These are phyloP conservation scores for Syrrhaptes paradoxus DNA, from an alignment of 2,113 vertebrate species.

Conservation along the genomic window DNA sequence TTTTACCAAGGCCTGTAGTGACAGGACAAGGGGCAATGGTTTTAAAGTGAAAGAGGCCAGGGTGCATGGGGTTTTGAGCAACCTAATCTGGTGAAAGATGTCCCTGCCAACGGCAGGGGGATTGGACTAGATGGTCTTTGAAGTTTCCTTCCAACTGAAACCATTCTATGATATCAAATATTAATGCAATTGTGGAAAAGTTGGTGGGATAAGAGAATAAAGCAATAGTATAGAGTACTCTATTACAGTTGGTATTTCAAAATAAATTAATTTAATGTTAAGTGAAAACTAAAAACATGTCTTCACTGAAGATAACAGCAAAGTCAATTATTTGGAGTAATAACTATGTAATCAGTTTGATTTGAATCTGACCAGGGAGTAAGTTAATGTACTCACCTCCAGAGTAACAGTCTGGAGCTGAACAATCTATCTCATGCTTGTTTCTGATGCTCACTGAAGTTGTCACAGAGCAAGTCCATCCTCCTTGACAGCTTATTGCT, in stretches of 20 bases:
- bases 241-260: background rate
- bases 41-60: too few relatives aligned
- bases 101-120: too few relatives aligned
- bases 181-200: background rate
- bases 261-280: background rate
- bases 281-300: background rate
- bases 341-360: background rate
- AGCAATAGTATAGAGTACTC: background rate
- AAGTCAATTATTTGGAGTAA: background rate
- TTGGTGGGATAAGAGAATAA: background rate
- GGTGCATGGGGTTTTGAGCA: too few relatives aligned
- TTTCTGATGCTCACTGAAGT: background rate
- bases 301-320: background rate
- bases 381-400: background rate
- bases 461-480: background rate
- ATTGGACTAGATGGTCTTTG: background rate
- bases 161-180: background rate
- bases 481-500: background rate
- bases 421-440: background rate
- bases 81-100: too few relatives aligned
- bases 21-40: too few relatives aligned
- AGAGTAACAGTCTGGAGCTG: background rate
- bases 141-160: background rate
- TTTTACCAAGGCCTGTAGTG: too few relatives aligned
- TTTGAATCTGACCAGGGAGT: background rate